These are phyloP conservation scores for Coremacera marginata DNA, from an alignment of 2,888 invertebrate genomes.

Conservation along the genomic window DNA sequence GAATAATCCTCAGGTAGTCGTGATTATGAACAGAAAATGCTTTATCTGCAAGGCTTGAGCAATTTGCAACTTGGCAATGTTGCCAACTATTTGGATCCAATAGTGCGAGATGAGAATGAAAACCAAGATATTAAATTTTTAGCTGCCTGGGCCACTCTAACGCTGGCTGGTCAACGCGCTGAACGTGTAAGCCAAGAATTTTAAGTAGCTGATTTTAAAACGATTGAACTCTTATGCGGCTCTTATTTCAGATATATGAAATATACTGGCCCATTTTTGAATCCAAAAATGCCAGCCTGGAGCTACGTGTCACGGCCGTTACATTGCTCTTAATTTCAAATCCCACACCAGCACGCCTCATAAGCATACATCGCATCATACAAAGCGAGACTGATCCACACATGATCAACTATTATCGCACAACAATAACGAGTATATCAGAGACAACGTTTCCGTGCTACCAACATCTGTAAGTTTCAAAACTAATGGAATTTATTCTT, in stretches of 20 bases:
- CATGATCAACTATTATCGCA: conserved; percentile 79
- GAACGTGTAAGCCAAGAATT: conserved; percentile 67
- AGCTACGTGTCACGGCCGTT: conserved; percentile 77
- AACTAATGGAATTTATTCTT: not conserved
- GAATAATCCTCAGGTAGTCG: conserved; percentile 73
- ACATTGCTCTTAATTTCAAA: conserved; percentile 76
- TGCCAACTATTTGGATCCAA: conserved; percentile 71
- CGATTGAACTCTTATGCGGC: not conserved
- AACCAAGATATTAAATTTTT: conserved; percentile 73
- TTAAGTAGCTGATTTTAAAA: not conserved
- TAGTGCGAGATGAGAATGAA: conserved; percentile 72
- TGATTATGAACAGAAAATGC: conserved; percentile 77
- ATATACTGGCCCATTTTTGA: conserved; percentile 78
- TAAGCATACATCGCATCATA: conserved; percentile 79
- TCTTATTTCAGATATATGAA: conserved; percentile 71
- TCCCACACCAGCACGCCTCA: conserved; percentile 76
- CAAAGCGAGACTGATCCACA: conserved; percentile 74
- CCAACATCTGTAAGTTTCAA: conserved; percentile 74
- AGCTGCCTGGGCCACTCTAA: conserved; percentile 75
- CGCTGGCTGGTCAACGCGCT: conserved; percentile 71
- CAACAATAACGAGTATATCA: conserved; percentile 77
- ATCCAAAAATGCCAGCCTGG: conserved; percentile 76
- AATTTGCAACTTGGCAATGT: conserved; percentile 75
- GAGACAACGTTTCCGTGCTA: conserved; percentile 78
- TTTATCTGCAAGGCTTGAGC: conserved; percentile 79